These are phyloP conservation scores for Todiramphus saurophagus DNA, from an alignment of 2,113 vertebrate species.

Conservation along the genomic window DNA sequence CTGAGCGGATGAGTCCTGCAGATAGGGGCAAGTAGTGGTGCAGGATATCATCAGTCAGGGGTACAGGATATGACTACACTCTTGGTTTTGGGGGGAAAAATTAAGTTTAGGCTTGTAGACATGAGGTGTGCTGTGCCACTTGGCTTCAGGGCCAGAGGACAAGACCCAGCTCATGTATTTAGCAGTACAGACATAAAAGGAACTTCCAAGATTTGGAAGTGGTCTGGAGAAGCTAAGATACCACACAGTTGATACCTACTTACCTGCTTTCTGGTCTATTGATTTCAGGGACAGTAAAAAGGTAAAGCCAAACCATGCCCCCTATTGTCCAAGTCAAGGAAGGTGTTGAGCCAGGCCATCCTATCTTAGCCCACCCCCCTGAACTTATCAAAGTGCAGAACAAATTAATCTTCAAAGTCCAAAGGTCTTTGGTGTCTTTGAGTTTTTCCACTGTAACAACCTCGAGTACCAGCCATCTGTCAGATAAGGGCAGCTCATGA, in stretches of 20 bases:
- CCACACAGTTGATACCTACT: neutral
- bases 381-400: neutral
- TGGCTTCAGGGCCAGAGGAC: neutral
- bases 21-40: neutral
- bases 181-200: neutral
- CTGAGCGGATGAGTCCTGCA: neutral
- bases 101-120: neutral
- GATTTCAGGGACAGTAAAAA: neutral
- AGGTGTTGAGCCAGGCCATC: neutral
- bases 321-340: rapidly evolving
- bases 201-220: neutral
- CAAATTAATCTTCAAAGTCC: neutral
- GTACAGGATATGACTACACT: neutral
- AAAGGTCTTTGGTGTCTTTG: neutral
- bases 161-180: neutral
- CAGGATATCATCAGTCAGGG: no score
- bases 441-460: rapidly evolving
- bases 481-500: neutral
- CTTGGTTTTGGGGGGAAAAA: rapidly evolving
- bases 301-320: neutral
- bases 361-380: neutral
- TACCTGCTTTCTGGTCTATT: no score
- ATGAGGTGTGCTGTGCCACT: neutral
- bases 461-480: rapidly evolving
- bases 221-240: neutral